Conservation (phyloP, 2,888 invertebrate genomes). For the Phengaris arion region DNA sequence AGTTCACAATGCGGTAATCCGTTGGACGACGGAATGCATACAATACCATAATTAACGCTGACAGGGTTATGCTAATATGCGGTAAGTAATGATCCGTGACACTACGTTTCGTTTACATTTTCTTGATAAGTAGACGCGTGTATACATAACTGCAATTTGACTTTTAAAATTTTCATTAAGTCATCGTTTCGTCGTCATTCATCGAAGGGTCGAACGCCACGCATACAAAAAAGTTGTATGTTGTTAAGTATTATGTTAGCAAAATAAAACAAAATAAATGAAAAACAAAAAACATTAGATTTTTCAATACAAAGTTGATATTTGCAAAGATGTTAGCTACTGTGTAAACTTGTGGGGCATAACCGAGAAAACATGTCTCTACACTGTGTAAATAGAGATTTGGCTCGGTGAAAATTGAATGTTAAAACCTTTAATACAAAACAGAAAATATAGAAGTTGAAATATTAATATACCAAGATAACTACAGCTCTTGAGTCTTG, state of each 20-base stretch:
- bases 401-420: slow-evolving; percentile 8
- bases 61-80: slow-evolving; percentile 19
- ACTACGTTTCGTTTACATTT: background rate
- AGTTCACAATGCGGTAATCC: slow-evolving; percentile 20
- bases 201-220: background rate
- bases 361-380: background rate
- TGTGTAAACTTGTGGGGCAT: background rate
- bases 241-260: too few species aligned
- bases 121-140: too few species aligned
- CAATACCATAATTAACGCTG: slow-evolving; percentile 23
- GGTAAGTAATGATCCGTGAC: slow-evolving; percentile 1
- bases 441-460: background rate
- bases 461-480: background rate
- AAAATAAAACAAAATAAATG: background rate
- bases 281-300: background rate
- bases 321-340: slow-evolving; percentile 15
- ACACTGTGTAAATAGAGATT: background rate
- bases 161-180: background rate
- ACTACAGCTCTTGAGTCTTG: background rate
- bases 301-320: slow-evolving; percentile 4
- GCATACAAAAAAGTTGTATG: background rate
- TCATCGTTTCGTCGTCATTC: too few species aligned
- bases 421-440: background rate
- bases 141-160: too few species aligned
- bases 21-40: slow-evolving; percentile 7